A percentile compares a stretch with the other conserved stretches of the same genome.
Evolutionary conservation across 2,113 vertebrate genomes (phyloP).

Genomic region (Nothobranchius kuhntae): DNA sequence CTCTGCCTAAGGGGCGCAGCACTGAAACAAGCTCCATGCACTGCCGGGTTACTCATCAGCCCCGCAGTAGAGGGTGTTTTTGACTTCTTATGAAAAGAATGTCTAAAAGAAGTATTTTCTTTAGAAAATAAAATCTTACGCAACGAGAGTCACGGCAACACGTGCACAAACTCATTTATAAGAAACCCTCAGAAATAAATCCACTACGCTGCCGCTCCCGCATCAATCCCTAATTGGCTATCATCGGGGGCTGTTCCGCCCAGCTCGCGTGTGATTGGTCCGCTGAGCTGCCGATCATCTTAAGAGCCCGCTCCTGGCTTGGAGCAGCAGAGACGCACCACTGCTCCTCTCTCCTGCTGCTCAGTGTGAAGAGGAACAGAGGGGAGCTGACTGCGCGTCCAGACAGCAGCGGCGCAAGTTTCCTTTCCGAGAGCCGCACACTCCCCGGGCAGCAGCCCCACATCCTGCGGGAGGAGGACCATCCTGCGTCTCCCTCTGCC

Average conservation of each 20-base stretch:
- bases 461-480: constrained; percentile 38
- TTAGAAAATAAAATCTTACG: no score
- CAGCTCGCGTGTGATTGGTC: constrained; percentile 55
- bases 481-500: constrained; percentile 23
- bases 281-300: constrained; percentile 43
- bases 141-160: background rate
- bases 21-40: no score
- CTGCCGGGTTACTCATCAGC: background rate
- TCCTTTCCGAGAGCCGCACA: constrained; percentile 35
- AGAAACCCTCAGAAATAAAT: constrained; percentile 19
- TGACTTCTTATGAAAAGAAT: no score
- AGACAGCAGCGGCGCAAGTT: constrained; percentile 44
- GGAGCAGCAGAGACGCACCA: constrained; percentile 42
- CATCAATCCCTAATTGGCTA: constrained; percentile 58
- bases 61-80: no score
- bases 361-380: constrained; percentile 58
- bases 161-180: background rate
- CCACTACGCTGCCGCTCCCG: constrained; percentile 20
- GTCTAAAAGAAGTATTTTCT: no score
- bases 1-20: no score
- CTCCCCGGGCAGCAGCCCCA: constrained; percentile 45
- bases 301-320: constrained; percentile 22
- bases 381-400: constrained; percentile 50
- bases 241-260: background rate
- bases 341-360: constrained; percentile 38